These are phyloP conservation scores for Myrmophylax atrothorax DNA, from an alignment of 2,113 vertebrate genomes.

Conservation along the genomic window DNA sequence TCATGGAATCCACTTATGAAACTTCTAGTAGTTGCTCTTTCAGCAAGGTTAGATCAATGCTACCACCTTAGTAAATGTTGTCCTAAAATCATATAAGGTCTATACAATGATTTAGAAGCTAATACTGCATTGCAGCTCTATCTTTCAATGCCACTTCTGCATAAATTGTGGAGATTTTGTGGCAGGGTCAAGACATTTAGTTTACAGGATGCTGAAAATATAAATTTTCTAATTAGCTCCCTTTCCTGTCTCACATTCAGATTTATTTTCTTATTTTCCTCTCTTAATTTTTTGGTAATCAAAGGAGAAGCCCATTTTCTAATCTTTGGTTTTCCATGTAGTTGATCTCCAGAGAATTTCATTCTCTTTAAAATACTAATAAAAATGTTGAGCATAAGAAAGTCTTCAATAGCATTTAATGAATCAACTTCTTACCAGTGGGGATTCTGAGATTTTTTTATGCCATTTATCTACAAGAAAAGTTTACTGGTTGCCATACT, in stretches of 20 bases:
- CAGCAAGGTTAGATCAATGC: not conserved
- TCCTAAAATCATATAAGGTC: not conserved
- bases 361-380: slow-evolving; percentile 17
- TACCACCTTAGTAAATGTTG: not conserved
- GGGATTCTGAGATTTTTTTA: not conserved
- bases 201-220: not conserved
- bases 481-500: not conserved
- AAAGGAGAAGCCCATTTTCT: not conserved
- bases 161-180: not conserved
- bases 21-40: not conserved
- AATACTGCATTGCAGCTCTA: not conserved
- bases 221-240: not conserved
- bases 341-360: not conserved
- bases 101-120: not conserved
- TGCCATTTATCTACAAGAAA: not conserved
- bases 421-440: slow-evolving; percentile 4
- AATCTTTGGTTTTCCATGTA: not conserved
- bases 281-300: not conserved
- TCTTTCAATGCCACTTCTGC: not conserved
- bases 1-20: not conserved
- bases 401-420: slow-evolving; percentile 6
- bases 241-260: not conserved
- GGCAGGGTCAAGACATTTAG: not conserved
- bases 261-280: not conserved
- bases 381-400: not conserved